A percentile compares a stretch with the other conserved stretches of the same genome.
These are phyloP conservation scores for Eurytoma adleriae DNA, from an alignment of 2,888 invertebrate species.

Conservation along the genomic window DNA sequence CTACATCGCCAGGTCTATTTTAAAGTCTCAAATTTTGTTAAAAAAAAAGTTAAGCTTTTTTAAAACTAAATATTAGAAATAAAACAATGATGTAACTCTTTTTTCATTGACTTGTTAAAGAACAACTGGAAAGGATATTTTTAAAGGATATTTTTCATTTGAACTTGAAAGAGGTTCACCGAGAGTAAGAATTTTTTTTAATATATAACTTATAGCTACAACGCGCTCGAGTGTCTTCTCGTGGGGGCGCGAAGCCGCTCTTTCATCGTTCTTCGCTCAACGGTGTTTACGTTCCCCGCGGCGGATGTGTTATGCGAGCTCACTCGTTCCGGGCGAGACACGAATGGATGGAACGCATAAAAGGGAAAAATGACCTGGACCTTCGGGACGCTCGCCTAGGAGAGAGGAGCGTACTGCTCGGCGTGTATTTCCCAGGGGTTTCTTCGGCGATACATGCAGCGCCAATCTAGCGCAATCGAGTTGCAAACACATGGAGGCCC, in stretches of 20 bases:
- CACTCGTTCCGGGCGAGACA: conserved; percentile 60
- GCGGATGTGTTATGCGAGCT: conserved; percentile 22
- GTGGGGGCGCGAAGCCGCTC: conserved; percentile 12
- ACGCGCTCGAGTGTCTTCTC: not conserved
- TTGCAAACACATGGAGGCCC: not conserved
- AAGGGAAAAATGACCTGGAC: conserved; percentile 73
- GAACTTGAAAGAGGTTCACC: too few relatives aligned
- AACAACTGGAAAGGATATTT: too few relatives aligned
- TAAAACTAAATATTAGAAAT: too few relatives aligned
- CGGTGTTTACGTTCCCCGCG: conserved; percentile 45
- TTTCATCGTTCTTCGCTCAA: conserved; percentile 8
- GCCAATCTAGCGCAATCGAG: conserved; percentile 57
- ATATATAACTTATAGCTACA: too few relatives aligned
- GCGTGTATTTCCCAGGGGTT: conserved; percentile 70
- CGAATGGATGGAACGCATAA: conserved; percentile 74
- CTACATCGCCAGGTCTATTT: too few relatives aligned
- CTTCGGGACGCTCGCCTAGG: conserved; percentile 65
- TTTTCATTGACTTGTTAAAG: too few relatives aligned
- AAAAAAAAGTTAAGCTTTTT: too few relatives aligned
- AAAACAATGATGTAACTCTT: too few relatives aligned
- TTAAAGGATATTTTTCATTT: too few relatives aligned
- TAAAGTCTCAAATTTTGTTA: too few relatives aligned
- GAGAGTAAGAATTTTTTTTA: too few relatives aligned
- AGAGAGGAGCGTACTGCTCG: conserved; percentile 48
- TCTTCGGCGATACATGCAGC: conserved; percentile 61